Base-by-base conservation (phyloP, 1,140 invertebrate species). In the Goniozus legneri region DNA sequence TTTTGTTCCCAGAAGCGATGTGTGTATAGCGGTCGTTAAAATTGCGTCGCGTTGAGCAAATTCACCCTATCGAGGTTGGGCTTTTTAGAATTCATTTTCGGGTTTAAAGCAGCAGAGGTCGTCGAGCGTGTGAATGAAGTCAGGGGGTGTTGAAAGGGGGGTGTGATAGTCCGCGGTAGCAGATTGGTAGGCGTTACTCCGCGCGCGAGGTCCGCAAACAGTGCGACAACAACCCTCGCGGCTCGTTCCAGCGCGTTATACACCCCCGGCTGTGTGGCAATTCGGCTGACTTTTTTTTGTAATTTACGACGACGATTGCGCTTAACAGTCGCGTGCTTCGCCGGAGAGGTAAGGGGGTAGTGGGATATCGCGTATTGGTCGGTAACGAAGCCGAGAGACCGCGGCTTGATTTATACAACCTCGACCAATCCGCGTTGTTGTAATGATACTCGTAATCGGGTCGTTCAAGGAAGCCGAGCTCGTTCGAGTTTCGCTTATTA, bases 1-100 rank as follows among this genome's bases (percentile, higher is more conserved):
- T n/a, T n/a, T n/a, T n/a, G n/a, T n/a, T n/a, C n/a, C n/a, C n/a
- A n/a, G n/a, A n/a, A n/a, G n/a, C n/a, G n/a, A n/a, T n/a, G n/a
- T n/a, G n/a, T n/a, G n/a, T n/a, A n/a, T n/a, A n/a, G n/a, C n/a
- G n/a, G n/a, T n/a, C n/a, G n/a, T n/a, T n/a, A n/a, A n/a, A n/a
- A n/a, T n/a, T n/a, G n/a, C n/a, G n/a, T n/a, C n/a, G n/a, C n/a
- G n/a, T n/a, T n/a, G n/a, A n/a, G n/a, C n/a, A n/a, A n/a, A n/a
- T n/a, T n/a, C n/a, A n/a, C n/a, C n/a, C 16, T 6, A 16, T 35
- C 16, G 16, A 4, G 33, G 6, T 16, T 45, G 52, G 42, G 42
- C 58, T 71, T 72, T 72, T 69, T 67, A 68, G 62, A 67, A 69
- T 71, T 73, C 65, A 73, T 73, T 71, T 71, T 69, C 61, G 60